These are phyloP conservation scores for Barypeithes pellucidus DNA, from an alignment of 2,888 invertebrate genomes.

Conservation along the genomic window DNA sequence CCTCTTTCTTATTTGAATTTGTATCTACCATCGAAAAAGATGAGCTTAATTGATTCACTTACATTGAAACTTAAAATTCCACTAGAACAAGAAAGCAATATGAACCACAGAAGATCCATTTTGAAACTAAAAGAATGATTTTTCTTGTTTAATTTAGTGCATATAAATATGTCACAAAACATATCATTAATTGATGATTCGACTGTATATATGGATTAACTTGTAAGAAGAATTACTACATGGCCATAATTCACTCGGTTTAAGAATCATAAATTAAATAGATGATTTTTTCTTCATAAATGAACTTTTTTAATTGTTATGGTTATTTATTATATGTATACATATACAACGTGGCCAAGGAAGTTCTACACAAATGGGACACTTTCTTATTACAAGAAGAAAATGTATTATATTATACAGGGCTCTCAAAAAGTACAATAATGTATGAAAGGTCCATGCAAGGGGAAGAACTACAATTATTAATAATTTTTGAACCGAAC, in stretches of 20 bases:
- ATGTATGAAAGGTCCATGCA: no score
- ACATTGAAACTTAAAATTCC: background rate
- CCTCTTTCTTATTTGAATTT: no score
- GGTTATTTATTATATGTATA: no score
- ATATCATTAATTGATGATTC: background rate
- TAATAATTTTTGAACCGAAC: no score
- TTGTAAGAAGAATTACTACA: background rate
- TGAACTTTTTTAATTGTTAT: no score
- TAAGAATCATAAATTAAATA: background rate
- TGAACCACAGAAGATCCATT: conserved; percentile 5
- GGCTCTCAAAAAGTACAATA: no score
- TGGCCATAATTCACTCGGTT: background rate
- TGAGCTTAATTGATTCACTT: background rate
- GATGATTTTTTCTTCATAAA: no score
- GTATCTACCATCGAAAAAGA: background rate
- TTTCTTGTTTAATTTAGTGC: background rate
- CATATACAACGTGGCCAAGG: no score
- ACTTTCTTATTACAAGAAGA: no score
- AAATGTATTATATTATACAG: no score
- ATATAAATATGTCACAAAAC: background rate
- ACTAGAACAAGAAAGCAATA: background rate
- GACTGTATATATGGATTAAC: conserved; percentile 8
- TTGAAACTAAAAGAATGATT: conserved; percentile 6
- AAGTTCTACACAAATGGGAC: no score
- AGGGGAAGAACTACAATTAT: no score